phyloP scores from a whole-genome alignment of 2,113 vertebrate species.

The Oryzias melastigma region DNA sequence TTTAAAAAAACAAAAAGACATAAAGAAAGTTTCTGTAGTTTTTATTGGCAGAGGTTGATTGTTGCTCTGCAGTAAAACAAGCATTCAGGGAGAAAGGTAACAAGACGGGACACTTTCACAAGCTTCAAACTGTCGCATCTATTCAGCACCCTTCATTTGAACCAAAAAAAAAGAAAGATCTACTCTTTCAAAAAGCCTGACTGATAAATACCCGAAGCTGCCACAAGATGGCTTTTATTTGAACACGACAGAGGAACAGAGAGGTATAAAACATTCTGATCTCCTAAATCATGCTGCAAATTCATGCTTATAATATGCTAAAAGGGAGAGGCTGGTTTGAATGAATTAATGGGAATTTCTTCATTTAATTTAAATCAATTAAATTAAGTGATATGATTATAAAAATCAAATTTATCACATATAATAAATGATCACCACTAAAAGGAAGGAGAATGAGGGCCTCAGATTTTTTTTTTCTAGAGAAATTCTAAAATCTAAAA shows the following conservation, averaged over 20 bases:
- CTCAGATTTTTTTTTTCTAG: conserved; percentile 4
- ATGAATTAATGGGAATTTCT: conserved; percentile 29
- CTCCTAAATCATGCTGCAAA: conserved; percentile 44
- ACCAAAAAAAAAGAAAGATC: too few species aligned
- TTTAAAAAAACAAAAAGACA: background rate
- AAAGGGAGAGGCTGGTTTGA: conserved; percentile 22
- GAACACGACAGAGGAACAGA: conserved; percentile 36
- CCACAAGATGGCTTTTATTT: conserved; percentile 52
- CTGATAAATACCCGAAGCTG: conserved; percentile 39
- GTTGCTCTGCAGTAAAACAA: conserved; percentile 53
- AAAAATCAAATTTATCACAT: conserved; percentile 4
- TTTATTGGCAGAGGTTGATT: conserved; percentile 70
- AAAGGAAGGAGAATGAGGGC: background rate
- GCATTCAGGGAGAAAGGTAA: conserved; percentile 24
- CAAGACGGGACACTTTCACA: conserved; percentile 29
- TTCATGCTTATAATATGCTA: conserved; percentile 42
- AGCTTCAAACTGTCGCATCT: conserved; percentile 23
- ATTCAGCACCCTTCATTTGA: too few species aligned
- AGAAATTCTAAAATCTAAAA: conserved; percentile 5
- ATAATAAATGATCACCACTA: conserved; percentile 4
- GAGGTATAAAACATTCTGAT: conserved; percentile 20
- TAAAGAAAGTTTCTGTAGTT: conserved; percentile 17
- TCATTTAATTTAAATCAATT: conserved; percentile 8
- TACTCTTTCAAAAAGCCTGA: too few species aligned
- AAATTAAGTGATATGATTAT: conserved; percentile 1